Conservation (phyloP, 53 echinoderm and acorn worm genomes). For the Crossaster papposus region DNA sequence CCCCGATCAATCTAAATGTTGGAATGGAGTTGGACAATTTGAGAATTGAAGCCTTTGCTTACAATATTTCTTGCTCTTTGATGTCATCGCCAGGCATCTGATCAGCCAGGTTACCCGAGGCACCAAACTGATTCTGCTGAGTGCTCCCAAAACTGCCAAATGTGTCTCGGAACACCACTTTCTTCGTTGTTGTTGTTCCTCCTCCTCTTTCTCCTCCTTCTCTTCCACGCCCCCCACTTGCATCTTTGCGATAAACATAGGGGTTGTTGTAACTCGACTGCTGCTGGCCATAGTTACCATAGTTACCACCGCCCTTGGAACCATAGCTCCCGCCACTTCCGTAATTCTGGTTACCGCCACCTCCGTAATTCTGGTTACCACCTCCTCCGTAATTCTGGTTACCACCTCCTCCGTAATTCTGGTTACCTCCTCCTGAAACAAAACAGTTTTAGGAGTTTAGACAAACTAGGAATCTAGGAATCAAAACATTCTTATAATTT, state of each 20-base stretch:
- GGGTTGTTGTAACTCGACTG: slow-evolving; percentile 32
- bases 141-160: slow-evolving; percentile 50
- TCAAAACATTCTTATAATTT: too few species aligned
- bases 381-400: too few species aligned
- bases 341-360: slow-evolving; percentile 37
- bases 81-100: slow-evolving; percentile 7
- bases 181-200: slow-evolving; percentile 2
- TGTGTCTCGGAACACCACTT: slow-evolving; percentile 51
- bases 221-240: background rate
- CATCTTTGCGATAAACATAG: slow-evolving; percentile 36
- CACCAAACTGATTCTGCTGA: slow-evolving; percentile 62
- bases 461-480: too few species aligned
- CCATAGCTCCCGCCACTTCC: slow-evolving; percentile 4
- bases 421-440: too few species aligned
- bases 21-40: too few species aligned
- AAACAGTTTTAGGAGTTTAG: too few species aligned
- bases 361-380: slow-evolving; percentile 3
- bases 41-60: slow-evolving; percentile 34
- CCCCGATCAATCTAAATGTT: too few species aligned
- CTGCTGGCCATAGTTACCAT: slow-evolving; percentile 26
- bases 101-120: slow-evolving; percentile 7
- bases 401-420: too few species aligned
- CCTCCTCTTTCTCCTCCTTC: slow-evolving; percentile 33
- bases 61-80: slow-evolving; percentile 67
- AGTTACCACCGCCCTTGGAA: background rate